Evolutionary conservation across 1,140 invertebrate species (phyloP), one percentile per base, ranked within the genome.

Genomic region (Leptopilina clavipes): DNA sequence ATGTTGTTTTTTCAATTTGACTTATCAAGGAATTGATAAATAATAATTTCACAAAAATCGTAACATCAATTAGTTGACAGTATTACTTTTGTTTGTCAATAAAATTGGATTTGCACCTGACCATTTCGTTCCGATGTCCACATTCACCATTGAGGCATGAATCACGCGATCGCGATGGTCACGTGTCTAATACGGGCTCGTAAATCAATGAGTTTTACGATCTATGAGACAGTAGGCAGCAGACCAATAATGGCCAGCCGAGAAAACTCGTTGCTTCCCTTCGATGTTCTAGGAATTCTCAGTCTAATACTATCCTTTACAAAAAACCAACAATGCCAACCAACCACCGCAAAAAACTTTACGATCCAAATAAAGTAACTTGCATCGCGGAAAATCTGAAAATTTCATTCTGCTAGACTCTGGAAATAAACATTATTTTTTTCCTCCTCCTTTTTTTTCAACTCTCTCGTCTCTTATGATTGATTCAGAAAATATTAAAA

Each of bases 71-170:
- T 70, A 78, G 72, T 73, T 22, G 72, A 31, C 5, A 40, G 37
- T 40, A 8, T 40, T 40, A 40, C 37, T 40, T 40, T 40, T 40
- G 9, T 40, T 40, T 40, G 37, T 40, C 37, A 82, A 82, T 82
- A 79, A 82, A 79, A 76, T 82, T 82, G 76, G 79, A 82, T 76
- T 82, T 82, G 78, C 81, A 82, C 81, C 81, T 79, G 78, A 80
- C 76, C 76, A 74, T 79, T n/a, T 76, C 75, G 65, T 56, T 71
- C 31, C 22, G 25, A 79, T 82, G 75, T 70, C 70, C 76, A 73
- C 81, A 76, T 78, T 73, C 74, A 74, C 76, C 73, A 71, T n/a
- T 73, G 70, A 56, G 70, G 59, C 65, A 79, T 82, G 78, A 79
- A 79, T 79, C 81, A 82, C 81, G 78, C 75, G 54, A 79, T 70